Evolutionary conservation across 2,113 vertebrate species (phyloP).

Genomic region (Arenaria interpres): DNA sequence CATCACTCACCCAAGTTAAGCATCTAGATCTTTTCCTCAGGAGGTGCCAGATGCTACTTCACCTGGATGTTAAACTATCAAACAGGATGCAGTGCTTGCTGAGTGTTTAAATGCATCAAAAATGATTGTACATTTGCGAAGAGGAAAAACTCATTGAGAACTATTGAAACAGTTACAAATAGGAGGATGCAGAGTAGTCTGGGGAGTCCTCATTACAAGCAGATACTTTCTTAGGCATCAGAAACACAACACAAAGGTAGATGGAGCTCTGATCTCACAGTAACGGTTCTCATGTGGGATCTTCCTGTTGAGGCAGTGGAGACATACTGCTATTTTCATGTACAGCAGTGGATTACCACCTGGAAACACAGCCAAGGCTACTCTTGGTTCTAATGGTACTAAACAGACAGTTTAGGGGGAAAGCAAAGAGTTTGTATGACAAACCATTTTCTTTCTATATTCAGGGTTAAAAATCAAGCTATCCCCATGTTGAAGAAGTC

Average conservation of each 20-base stretch:
- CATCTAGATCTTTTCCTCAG: not conserved
- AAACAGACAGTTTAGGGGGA: not conserved
- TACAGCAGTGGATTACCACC: not conserved
- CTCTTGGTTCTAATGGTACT: not conserved
- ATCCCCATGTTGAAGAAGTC: not conserved
- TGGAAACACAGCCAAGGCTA: not conserved
- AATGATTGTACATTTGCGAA: not conserved
- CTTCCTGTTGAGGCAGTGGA: not conserved
- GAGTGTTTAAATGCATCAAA: not conserved
- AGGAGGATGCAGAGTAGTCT: not conserved
- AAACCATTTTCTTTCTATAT: not conserved
- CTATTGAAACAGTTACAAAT: not conserved
- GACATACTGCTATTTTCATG: not conserved
- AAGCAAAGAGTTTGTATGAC: not conserved
- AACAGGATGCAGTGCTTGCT: not conserved
- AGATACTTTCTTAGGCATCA: not conserved
- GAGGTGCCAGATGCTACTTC: not conserved
- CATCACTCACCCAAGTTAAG: not conserved
- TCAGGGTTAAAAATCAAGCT: not conserved
- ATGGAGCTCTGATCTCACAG: not conserved
- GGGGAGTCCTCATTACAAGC: not conserved
- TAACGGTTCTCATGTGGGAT: not conserved
- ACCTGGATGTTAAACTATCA: not conserved
- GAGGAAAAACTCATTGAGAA: not conserved
- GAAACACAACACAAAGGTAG: not conserved